Conservation (phyloP, 2,113 vertebrate species). For the Anoplopoma fimbria region DNA sequence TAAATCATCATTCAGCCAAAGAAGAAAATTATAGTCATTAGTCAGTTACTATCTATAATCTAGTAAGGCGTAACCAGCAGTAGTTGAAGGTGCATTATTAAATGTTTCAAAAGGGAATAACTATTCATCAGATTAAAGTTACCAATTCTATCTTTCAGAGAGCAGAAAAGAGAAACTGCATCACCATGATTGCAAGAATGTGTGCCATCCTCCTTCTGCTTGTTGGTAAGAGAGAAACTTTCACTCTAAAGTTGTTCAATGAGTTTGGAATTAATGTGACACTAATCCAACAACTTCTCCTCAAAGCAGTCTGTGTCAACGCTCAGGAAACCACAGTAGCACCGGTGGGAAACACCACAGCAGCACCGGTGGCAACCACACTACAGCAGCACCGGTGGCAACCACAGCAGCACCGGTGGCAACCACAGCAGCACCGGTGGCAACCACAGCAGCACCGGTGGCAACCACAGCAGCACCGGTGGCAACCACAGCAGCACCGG, state of each 20-base stretch:
- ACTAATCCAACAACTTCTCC: not conserved
- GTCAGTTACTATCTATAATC: not conserved
- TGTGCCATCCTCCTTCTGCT: not conserved
- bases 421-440: no score
- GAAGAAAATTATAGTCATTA: not conserved
- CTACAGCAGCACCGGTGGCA: no score
- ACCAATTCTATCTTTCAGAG: not conserved
- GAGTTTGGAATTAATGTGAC: not conserved
- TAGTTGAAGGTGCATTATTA: not conserved
- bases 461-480: not conserved
- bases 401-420: not conserved
- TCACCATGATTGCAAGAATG: conserved; percentile 4
- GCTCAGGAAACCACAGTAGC: not conserved
- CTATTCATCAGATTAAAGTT: not conserved
- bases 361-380: not conserved
- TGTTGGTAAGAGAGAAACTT: conserved; percentile 19
- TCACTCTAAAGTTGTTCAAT: not conserved
- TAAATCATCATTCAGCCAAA: not conserved
- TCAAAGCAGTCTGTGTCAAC: not conserved
- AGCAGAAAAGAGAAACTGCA: not conserved
- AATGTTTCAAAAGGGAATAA: not conserved
- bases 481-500: not conserved
- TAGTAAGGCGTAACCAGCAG: not conserved
- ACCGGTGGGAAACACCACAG: not conserved
- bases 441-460: not conserved